Conservation (phyloP, 2,888 invertebrate species). For the Caenorhabditis wallacei region DNA sequence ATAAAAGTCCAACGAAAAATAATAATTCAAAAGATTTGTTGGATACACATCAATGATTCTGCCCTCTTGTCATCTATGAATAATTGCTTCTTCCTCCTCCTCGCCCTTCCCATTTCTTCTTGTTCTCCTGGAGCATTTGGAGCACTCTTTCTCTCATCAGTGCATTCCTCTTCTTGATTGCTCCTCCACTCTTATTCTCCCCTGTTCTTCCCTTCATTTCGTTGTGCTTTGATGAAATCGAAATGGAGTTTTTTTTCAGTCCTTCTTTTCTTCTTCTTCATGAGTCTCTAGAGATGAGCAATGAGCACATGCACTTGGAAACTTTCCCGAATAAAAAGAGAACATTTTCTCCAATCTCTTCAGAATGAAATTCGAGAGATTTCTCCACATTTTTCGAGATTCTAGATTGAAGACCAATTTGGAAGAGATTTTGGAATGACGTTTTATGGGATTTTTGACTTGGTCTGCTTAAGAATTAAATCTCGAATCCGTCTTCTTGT, state of each 20-base stretch:
- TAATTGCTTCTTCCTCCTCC: too few relatives aligned
- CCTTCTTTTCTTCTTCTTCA: background rate
- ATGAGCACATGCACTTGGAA: slow-evolving; percentile 21
- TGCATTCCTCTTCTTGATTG: slow-evolving; percentile 10
- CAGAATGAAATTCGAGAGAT: background rate
- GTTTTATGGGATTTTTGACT: background rate
- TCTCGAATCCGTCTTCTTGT: background rate
- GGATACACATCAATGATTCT: too few relatives aligned
- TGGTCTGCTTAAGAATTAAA: background rate
- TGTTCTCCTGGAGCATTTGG: background rate
- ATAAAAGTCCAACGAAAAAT: too few relatives aligned
- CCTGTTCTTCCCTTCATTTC: background rate
- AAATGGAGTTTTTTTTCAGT: background rate
- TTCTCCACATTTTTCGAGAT: too few relatives aligned
- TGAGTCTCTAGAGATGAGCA: slow-evolving; percentile 14
- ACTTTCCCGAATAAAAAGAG: background rate
- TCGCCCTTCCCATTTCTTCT: too few relatives aligned
- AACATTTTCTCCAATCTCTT: background rate
- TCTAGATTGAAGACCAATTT: background rate
- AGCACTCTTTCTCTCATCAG: slow-evolving; percentile 2
- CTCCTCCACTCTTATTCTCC: background rate
- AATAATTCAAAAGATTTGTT: too few relatives aligned
- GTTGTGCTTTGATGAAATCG: background rate
- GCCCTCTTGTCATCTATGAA: too few relatives aligned
- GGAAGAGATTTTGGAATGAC: too few relatives aligned